Base-by-base conservation (phyloP, 1,140 invertebrate species). In the Rhynchophorus ferrugineus region DNA sequence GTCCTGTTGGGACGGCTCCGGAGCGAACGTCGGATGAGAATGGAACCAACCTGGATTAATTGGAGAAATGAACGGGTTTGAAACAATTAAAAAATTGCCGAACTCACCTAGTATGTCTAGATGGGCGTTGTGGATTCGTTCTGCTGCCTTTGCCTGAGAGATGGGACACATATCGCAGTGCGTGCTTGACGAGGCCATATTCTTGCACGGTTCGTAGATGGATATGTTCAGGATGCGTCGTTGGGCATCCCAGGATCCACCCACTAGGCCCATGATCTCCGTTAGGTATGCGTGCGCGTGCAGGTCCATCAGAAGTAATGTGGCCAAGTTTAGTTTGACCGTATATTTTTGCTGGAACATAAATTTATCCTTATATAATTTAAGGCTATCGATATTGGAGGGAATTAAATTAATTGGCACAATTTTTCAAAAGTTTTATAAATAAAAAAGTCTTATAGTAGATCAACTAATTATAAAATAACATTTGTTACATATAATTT, bases 131-230 rank as follows among this genome's bases (percentile, higher is more conserved):
- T 71, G 67, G 9, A 83, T 69, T n/a, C 61, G 62, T 49, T 79
- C 76, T 54, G 72, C 71, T 5, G 79, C 79, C 61, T 73, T 71
- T n/a, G 66, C 61, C 53, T 69, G 67, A 1, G 64, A 64, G 20
- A 69, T 59, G 0, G 85, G 83, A 63, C 85, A 85, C 81, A 87
- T 87, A 57, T 87, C 85, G 66, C 84, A 87, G 68, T 84, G 82
- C 20, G 82, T 79, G 20, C 74, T 70, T 22, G 76, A 81, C 51
- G 80, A 75, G 6, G 63, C 64, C 14, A 73, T 64, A 66, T 72
- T 82, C 61, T 62, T 73, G 70, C 73, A 82, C 16, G 79, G 71
- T 58, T 75, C 74, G 65, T 82, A 73, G 57, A 72, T 63, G 45
- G 61, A 63, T 61, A 80, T 71, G n/a, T 65, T 60, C 20, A 77